These are phyloP conservation scores for Aphrocallistes beatrix DNA, from an alignment of 37 sponge, comb jelly and placozoan species.

Conservation along the genomic window DNA sequence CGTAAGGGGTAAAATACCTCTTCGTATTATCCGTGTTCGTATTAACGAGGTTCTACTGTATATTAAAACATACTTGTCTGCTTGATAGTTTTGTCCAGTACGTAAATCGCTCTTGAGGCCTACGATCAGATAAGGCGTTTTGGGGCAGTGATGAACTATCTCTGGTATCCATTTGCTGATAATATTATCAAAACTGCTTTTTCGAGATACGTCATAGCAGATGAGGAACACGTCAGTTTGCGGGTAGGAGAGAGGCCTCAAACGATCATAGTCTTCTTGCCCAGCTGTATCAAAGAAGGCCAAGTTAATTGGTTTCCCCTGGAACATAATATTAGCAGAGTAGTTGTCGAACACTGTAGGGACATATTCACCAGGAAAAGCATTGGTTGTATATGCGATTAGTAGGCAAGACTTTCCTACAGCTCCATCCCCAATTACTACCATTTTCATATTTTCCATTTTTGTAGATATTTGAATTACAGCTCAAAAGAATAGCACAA, in stretches of 20 bases:
- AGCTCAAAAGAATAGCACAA: too few relatives aligned
- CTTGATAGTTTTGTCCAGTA: not conserved
- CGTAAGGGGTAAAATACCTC: too few relatives aligned
- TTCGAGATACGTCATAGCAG: constrained; percentile 24
- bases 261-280: constrained; percentile 60
- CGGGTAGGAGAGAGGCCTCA: constrained; percentile 56
- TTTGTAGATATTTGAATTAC: too few relatives aligned
- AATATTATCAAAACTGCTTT: constrained; percentile 34
- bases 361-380: constrained; percentile 51
- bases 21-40: too few relatives aligned
- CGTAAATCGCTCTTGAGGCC: constrained; percentile 49
- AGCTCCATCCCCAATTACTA: constrained; percentile 46
- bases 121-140: constrained; percentile 40
- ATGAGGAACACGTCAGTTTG: constrained; percentile 58
- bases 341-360: constrained; percentile 65
- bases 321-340: constrained; percentile 30
- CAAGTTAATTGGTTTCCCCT: constrained; percentile 38
- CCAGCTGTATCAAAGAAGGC: constrained; percentile 34
- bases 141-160: constrained; percentile 36
- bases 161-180: constrained; percentile 37
- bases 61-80: not conserved
- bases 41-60: not conserved
- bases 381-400: constrained; percentile 40
- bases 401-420: constrained; percentile 60
- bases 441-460: constrained; percentile 31